phyloP scores from a whole-genome alignment of 1,140 invertebrate genomes.

The Drosophila cardini region DNA sequence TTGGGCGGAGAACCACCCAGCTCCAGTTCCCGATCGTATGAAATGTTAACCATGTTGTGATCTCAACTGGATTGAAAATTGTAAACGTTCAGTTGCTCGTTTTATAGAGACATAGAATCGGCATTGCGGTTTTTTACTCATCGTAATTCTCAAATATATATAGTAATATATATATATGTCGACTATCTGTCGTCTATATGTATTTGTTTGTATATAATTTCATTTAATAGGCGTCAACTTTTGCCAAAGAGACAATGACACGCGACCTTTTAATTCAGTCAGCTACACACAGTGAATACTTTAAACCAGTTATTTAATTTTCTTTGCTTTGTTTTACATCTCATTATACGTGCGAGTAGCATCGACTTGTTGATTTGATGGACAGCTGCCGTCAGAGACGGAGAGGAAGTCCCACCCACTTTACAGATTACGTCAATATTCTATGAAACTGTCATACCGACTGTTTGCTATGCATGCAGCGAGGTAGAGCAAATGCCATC shows the following conservation, averaged over 20 bases:
- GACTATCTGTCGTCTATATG: neutral
- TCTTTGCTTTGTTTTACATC: slow-evolving; percentile 8
- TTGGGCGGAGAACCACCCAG: slow-evolving; percentile 52
- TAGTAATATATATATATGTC: slow-evolving; percentile 21
- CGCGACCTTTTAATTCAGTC: slow-evolving; percentile 39
- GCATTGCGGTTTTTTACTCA: slow-evolving; percentile 19
- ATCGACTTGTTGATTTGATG: slow-evolving; percentile 1
- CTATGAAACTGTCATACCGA: neutral
- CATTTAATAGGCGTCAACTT: slow-evolving; percentile 55
- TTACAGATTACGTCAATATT: slow-evolving; percentile 12
- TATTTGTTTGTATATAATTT: slow-evolving; percentile 36
- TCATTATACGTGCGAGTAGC: slow-evolving; percentile 5
- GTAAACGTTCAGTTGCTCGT: neutral
- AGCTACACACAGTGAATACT: neutral
- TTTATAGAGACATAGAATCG: slow-evolving; percentile 52
- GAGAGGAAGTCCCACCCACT: slow-evolving; percentile 1
- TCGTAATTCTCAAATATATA: slow-evolving; percentile 37
- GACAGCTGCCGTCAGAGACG: neutral
- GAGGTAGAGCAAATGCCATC: neutral
- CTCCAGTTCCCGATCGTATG: slow-evolving; percentile 64
- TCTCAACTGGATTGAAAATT: slow-evolving; percentile 49
- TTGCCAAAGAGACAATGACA: slow-evolving; percentile 33
- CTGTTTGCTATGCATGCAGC: neutral
- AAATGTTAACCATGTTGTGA: slow-evolving; percentile 64
- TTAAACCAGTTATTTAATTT: slow-evolving; percentile 37